Percentiles rank a stretch among this genome's conserved stretches.
These are phyloP conservation scores for Perognathus longimembris DNA, from an alignment of 2,113 vertebrate species.

Conservation along the genomic window DNA sequence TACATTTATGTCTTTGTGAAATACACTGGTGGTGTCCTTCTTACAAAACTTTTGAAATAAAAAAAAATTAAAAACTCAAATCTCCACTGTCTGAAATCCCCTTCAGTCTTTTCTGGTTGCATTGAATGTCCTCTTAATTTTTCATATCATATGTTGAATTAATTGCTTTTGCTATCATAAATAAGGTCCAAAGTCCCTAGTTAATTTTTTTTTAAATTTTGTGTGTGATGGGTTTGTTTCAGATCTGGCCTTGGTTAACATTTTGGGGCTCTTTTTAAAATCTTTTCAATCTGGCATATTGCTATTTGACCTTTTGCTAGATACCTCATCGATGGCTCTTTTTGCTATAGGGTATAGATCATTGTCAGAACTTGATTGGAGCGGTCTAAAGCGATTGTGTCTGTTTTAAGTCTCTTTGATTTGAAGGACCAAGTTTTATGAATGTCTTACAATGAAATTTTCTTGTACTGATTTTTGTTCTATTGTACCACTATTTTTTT, in stretches of 20 bases:
- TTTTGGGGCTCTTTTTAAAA: conserved; percentile 75
- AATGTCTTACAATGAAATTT: conserved; percentile 89
- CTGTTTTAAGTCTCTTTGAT: conserved; percentile 87
- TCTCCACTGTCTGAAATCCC: conserved; percentile 91
- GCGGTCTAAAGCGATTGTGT: conserved; percentile 81
- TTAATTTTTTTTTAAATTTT: conserved; percentile 54
- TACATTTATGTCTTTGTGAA: conserved; percentile 92
- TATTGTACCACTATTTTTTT: conserved; percentile 92
- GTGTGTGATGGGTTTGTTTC: conserved; percentile 70
- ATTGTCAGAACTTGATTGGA: conserved; percentile 82
- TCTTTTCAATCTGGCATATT: conserved; percentile 78
- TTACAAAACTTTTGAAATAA: conserved; percentile 87
- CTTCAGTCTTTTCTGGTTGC: conserved; percentile 84
- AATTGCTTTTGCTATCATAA: conserved; percentile 78
- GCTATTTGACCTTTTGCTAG: conserved; percentile 80
- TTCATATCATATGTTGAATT: conserved; percentile 80
- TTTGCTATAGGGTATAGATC: conserved; percentile 80
- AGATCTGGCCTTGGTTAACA: conserved; percentile 73
- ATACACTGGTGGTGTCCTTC: conserved; percentile 94
- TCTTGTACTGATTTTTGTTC: conserved; percentile 83
- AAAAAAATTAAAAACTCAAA: conserved; percentile 84
- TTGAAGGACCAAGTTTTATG: conserved; percentile 95
- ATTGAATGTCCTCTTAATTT: conserved; percentile 84
- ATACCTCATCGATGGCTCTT: conserved; percentile 73
- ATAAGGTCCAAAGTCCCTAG: conserved; percentile 69